Conservation (phyloP, 2,888 invertebrate genomes). For the Chymomyza procnemis region DNA sequence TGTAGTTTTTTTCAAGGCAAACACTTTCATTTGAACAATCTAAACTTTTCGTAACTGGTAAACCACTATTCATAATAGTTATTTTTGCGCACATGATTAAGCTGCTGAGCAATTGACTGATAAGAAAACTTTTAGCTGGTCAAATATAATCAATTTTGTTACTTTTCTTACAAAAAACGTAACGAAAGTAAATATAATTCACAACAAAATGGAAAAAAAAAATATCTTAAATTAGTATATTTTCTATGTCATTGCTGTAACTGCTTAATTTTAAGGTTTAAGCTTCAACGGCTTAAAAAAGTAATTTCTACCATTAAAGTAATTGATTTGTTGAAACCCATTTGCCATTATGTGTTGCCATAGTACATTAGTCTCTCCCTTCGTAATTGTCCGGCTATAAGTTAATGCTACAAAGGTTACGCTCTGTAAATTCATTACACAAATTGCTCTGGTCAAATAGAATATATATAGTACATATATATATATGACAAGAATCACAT, state of each 20-base stretch:
- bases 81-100: background rate
- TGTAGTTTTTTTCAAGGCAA: background rate
- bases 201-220: background rate
- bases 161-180: background rate
- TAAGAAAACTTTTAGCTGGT: background rate
- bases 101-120: background rate
- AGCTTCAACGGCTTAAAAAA: background rate
- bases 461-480: background rate
- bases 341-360: background rate
- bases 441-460: conserved; percentile 41
- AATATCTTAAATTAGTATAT: background rate
- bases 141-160: background rate
- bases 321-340: conserved; percentile 57
- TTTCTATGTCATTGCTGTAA: background rate
- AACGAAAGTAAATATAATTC: background rate
- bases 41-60: no score
- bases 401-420: conserved; percentile 17
- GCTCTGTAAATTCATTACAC: conserved; percentile 56
- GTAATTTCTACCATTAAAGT: conserved; percentile 44
- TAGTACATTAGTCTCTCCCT: background rate
- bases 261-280: background rate
- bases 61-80: background rate
- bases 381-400: background rate
- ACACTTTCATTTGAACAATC: no score
- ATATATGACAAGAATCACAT: background rate